Evolutionary conservation across 2,113 vertebrate genomes (phyloP).

Genomic region (Puntigrus tetrazona): DNA sequence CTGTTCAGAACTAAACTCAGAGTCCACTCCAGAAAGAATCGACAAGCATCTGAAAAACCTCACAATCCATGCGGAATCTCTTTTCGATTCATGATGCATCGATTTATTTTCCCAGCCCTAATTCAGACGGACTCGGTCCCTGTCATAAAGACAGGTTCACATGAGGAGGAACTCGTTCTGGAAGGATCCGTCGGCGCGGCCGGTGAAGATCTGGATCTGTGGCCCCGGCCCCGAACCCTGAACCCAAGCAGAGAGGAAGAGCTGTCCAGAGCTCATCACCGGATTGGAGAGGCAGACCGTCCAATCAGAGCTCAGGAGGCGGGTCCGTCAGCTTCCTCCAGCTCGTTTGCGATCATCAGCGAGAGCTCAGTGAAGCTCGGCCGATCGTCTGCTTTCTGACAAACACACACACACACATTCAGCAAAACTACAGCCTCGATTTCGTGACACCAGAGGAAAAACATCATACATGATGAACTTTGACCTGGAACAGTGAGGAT

Average conservation of each 20-base stretch:
- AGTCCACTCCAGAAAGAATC: too few relatives aligned
- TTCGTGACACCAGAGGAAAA: too few relatives aligned
- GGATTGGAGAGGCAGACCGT: background rate
- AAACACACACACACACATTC: background rate
- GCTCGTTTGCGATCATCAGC: conserved; percentile 60
- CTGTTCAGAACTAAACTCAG: too few relatives aligned
- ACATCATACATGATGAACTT: too few relatives aligned
- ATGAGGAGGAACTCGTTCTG: background rate
- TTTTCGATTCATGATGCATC: too few relatives aligned
- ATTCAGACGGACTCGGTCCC: conserved; percentile 5
- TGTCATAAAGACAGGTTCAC: background rate
- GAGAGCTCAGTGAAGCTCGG: conserved; percentile 65
- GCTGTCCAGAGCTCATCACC: too few relatives aligned
- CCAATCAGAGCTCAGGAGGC: conserved; percentile 1
- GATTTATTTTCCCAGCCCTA: too few relatives aligned
- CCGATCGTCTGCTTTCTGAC: conserved; percentile 69
- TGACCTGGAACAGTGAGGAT: too few relatives aligned
- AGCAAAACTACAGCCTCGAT: too few relatives aligned
- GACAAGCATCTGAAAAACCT: too few relatives aligned
- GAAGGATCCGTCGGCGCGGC: background rate
- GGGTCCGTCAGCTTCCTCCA: conserved; percentile 60
- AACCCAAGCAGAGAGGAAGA: background rate
- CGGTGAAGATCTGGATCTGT: background rate
- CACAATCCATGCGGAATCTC: too few relatives aligned
- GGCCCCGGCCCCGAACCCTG: background rate